Conservation (phyloP, 1,140 invertebrate genomes). For the Philopotamus ludificatus region DNA sequence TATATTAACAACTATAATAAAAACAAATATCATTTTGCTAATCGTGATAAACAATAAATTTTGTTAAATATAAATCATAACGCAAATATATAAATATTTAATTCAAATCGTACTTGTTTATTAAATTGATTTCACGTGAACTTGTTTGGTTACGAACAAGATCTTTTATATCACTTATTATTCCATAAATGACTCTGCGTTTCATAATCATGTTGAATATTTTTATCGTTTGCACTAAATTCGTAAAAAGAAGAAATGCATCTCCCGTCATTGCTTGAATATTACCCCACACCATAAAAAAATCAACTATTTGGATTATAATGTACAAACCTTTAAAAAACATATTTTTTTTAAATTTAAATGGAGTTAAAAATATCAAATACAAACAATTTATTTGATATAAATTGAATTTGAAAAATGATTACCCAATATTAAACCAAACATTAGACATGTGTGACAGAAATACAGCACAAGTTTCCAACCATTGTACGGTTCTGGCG, state of each 20-base stretch:
- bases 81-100: not conserved
- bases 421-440: too few species aligned
- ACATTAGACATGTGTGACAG: too few species aligned
- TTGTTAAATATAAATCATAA: too few species aligned
- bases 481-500: constrained; percentile 30
- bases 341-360: constrained; percentile 1
- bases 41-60: too few species aligned
- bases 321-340: constrained; percentile 46
- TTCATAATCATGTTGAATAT: constrained; percentile 46
- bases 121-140: too few species aligned
- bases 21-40: constrained; percentile 6
- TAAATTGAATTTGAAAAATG: too few species aligned
- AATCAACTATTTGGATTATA: constrained; percentile 47
- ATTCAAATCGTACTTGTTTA: too few species aligned
- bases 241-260: constrained; percentile 51
- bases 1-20: too few species aligned
- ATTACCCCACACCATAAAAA: constrained; percentile 50
- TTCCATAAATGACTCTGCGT: constrained; percentile 39
- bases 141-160: too few species aligned
- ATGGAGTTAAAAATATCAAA: constrained; percentile 10
- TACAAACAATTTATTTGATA: constrained; percentile 16
- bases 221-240: constrained; percentile 49
- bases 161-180: constrained; percentile 43
- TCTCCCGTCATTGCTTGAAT: constrained; percentile 51
- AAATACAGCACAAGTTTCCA: constrained; percentile 40